Evolutionary conservation across 2,888 invertebrate species (phyloP).

Genomic region (Andrena minutula): DNA sequence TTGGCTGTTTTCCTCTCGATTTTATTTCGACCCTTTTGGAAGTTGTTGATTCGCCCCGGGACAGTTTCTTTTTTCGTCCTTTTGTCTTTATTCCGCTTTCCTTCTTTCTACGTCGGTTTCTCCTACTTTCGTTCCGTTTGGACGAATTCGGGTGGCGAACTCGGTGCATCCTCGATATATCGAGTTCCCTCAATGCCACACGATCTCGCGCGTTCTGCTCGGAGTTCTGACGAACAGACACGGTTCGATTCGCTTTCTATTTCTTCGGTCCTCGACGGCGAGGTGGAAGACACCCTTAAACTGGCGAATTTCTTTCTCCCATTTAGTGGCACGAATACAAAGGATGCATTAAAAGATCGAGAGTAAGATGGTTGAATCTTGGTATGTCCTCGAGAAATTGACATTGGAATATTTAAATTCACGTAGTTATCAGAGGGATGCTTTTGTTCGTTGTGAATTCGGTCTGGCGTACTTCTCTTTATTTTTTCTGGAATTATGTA

Average conservation of each 20-base stretch:
- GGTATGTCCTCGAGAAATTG: background rate
- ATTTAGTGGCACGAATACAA: conserved; percentile 7
- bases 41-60: conserved; percentile 63
- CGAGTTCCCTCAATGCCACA: conserved; percentile 9
- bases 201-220: conserved; percentile 10
- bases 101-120: conserved; percentile 35
- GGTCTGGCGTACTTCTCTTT: no score
- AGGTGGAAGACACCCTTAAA: background rate
- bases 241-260: conserved; percentile 36
- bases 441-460: no score
- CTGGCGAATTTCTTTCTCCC: conserved; percentile 33
- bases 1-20: conserved; percentile 51
- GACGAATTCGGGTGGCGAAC: conserved; percentile 35
- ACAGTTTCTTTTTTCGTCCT: conserved; percentile 30
- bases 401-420: background rate
- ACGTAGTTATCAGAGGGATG: background rate
- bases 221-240: conserved; percentile 32
- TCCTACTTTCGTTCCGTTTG: conserved; percentile 55
- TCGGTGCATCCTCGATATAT: conserved; percentile 34
- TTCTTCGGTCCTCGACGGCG: background rate
- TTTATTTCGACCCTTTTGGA: conserved; percentile 66
- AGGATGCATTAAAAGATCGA: background rate
- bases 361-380: background rate
- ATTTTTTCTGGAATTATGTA: no score
- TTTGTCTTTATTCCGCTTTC: conserved; percentile 14